These are phyloP conservation scores for Orientallactaga sibirica DNA, from an alignment of 2,797 vertebrate genomes.

Conservation along the genomic window DNA sequence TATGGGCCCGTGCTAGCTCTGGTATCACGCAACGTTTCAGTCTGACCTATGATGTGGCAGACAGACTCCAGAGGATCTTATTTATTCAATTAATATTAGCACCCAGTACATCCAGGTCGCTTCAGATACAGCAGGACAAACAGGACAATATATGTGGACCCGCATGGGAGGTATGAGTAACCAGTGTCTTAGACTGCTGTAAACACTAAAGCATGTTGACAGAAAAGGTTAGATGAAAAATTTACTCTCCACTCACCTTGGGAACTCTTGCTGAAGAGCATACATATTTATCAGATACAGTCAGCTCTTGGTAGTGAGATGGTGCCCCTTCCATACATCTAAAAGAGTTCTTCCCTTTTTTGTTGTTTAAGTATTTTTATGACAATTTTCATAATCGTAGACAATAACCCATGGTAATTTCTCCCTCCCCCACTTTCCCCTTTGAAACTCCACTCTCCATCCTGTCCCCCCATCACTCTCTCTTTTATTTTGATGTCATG, in stretches of 20 bases:
- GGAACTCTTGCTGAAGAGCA: neutral
- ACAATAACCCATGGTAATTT: no score
- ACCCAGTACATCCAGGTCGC: neutral
- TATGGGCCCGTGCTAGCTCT: neutral
- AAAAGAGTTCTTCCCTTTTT: no score
- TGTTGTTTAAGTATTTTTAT: no score
- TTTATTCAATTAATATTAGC: neutral
- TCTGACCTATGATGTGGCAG: neutral
- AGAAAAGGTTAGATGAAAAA: neutral
- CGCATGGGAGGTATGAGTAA: neutral
- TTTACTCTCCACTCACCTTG: neutral
- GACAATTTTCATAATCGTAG: no score
- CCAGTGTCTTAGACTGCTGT: neutral
- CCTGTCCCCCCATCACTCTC: no score
- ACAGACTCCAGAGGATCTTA: neutral
- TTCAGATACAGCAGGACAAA: conserved; percentile 38
- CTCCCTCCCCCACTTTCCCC: no score
- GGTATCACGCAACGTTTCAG: neutral
- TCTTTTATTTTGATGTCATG: no score
- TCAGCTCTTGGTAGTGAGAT: neutral
- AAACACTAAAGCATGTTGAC: neutral
- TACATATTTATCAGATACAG: neutral
- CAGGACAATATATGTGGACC: neutral
- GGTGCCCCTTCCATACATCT: neutral
- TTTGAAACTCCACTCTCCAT: no score